phyloP scores from a whole-genome alignment of 2,888 invertebrate species.

The Eristalis pertinax region DNA sequence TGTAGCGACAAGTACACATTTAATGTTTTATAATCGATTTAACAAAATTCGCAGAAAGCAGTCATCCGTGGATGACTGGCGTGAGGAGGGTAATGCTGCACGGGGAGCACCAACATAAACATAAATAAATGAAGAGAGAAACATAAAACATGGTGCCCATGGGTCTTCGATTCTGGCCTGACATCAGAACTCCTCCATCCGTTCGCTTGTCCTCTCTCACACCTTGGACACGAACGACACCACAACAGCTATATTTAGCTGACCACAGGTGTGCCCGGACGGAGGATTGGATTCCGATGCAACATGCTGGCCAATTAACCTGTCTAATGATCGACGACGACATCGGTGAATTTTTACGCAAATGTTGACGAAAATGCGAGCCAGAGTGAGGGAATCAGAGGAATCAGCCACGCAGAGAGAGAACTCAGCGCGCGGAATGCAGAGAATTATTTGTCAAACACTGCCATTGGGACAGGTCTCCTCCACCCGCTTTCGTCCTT shows the following conservation, averaged over 20 bases:
- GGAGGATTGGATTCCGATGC: constrained; percentile 78
- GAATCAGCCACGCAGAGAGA: constrained; percentile 6
- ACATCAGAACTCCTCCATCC: constrained; percentile 38
- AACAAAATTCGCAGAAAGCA: constrained; percentile 67
- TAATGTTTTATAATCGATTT: constrained; percentile 73
- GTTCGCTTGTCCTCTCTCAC: constrained; percentile 37
- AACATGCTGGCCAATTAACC: constrained; percentile 76
- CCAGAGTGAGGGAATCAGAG: constrained; percentile 24
- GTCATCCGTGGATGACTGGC: constrained; percentile 52
- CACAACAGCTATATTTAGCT: constrained; percentile 72
- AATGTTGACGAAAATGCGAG: constrained; percentile 71
- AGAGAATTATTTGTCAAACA: constrained; percentile 71
- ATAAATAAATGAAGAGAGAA: constrained; percentile 68
- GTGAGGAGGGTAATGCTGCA: neutral
- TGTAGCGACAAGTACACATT: constrained; percentile 70
- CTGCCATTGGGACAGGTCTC: constrained; percentile 37
- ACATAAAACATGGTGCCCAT: constrained; percentile 72
- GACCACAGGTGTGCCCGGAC: constrained; percentile 69
- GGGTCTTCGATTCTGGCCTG: constrained; percentile 68
- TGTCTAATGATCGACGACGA: constrained; percentile 73
- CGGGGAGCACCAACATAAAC: constrained; percentile 39
- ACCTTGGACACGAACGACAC: constrained; percentile 63
- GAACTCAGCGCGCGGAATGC: constrained; percentile 49
- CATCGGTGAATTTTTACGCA: constrained; percentile 70
- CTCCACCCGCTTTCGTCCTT: constrained; percentile 3